These are phyloP conservation scores for Sylvia atricapilla DNA, from an alignment of 2,113 vertebrate species.

Conservation along the genomic window DNA sequence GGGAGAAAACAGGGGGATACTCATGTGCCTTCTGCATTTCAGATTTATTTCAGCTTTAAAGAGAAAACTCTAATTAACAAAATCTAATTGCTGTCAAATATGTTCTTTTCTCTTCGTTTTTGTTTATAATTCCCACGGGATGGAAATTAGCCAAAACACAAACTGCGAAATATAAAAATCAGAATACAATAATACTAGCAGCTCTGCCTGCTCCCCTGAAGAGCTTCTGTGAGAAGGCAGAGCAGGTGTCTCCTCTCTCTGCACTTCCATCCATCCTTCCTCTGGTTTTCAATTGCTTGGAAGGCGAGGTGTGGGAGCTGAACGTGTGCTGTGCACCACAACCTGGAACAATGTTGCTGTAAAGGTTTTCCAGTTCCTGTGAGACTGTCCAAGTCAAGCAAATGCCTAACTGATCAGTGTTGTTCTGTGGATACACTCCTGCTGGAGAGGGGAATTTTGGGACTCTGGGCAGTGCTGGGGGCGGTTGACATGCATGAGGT, in stretches of 20 bases:
- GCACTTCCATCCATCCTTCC: background rate
- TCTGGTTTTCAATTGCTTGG: accelerated
- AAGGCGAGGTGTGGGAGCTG: background rate
- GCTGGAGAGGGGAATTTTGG: background rate
- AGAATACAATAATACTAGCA: background rate
- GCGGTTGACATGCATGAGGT: background rate
- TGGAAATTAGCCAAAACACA: background rate
- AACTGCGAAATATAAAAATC: accelerated
- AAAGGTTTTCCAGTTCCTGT: background rate
- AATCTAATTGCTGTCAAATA: background rate
- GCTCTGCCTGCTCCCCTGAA: background rate
- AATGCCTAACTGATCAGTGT: background rate
- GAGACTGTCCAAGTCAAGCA: background rate
- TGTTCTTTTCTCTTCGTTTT: background rate
- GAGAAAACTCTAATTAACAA: background rate
- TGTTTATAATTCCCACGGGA: background rate
- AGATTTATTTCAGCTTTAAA: background rate
- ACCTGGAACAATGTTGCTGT: background rate
- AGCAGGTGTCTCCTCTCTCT: background rate
- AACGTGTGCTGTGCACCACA: accelerated
- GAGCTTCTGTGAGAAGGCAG: background rate
- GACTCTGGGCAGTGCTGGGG: background rate
- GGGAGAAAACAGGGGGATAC: accelerated
- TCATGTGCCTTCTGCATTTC: background rate
- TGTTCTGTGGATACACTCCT: background rate